phyloP scores from a whole-genome alignment of 2,113 vertebrate genomes.

The Balaeniceps rex region DNA sequence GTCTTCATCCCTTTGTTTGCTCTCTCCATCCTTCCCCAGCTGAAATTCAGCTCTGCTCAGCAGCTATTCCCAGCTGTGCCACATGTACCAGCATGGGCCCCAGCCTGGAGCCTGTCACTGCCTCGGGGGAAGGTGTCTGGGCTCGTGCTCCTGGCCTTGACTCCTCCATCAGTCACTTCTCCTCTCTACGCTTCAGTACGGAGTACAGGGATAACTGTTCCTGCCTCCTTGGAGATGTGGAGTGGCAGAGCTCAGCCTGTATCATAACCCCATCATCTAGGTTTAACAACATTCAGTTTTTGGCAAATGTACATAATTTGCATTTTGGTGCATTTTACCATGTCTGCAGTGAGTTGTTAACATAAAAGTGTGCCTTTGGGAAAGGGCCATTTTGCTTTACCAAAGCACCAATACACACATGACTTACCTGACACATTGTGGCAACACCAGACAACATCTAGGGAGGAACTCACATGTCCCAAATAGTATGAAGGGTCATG shows the following conservation, averaged over 20 bases:
- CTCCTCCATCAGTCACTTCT: background rate
- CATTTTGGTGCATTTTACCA: background rate
- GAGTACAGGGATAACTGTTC: background rate
- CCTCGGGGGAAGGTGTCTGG: background rate
- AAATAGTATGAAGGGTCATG: too few relatives aligned
- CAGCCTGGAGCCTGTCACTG: background rate
- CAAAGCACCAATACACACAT: background rate
- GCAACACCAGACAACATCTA: background rate
- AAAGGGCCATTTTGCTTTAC: background rate
- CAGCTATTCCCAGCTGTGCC: background rate
- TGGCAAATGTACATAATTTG: background rate
- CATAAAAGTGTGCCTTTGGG: accelerated
- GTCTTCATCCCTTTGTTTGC: background rate
- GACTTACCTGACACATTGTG: background rate
- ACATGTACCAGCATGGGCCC: background rate
- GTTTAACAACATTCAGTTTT: background rate
- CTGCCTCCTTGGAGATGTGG: background rate
- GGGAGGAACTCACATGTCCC: background rate
- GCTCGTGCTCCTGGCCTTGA: background rate
- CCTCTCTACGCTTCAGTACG: accelerated
- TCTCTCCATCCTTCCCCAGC: background rate
- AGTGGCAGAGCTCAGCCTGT: background rate
- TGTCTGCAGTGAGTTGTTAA: background rate
- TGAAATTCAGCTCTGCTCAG: background rate
- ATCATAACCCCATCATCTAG: background rate